Evolutionary conservation across 2,113 vertebrate species (phyloP).

Genomic region (Maccullochella peelii): DNA sequence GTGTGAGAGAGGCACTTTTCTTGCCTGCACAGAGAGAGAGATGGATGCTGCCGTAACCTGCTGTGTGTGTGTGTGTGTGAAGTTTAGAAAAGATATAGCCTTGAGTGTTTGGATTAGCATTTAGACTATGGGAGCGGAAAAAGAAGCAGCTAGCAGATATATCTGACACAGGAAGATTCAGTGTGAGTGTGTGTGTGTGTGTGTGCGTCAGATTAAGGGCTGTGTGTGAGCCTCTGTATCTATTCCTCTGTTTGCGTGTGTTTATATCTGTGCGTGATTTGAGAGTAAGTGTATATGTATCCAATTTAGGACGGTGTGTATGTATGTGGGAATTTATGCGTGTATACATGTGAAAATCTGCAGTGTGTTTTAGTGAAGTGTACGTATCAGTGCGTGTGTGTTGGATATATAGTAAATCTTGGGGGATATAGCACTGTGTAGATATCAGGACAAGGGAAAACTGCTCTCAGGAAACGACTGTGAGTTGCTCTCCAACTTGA

Average conservation of each 20-base stretch:
- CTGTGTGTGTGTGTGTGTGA: background rate
- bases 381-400: background rate
- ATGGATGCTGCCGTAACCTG: background rate
- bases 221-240: background rate
- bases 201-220: background rate
- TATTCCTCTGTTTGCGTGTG: background rate
- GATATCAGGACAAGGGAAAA: background rate
- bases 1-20: background rate
- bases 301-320: background rate
- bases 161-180: slow-evolving; percentile 13
- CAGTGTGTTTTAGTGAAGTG: background rate
- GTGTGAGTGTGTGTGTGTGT: background rate
- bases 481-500: background rate
- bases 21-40: background rate
- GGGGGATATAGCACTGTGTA: background rate
- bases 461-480: background rate
- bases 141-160: slow-evolving; percentile 1
- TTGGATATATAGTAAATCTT: background rate
- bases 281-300: background rate
- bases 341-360: background rate
- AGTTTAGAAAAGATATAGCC: slow-evolving; percentile 3
- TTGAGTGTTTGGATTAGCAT: slow-evolving; percentile 46
- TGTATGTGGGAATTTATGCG: background rate
- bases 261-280: background rate
- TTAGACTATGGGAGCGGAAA: slow-evolving; percentile 14